Percentiles rank a stretch among this genome's conserved stretches.
Conservation (phyloP, 1,140 invertebrate genomes). For the Ganaspis sp. region DNA sequence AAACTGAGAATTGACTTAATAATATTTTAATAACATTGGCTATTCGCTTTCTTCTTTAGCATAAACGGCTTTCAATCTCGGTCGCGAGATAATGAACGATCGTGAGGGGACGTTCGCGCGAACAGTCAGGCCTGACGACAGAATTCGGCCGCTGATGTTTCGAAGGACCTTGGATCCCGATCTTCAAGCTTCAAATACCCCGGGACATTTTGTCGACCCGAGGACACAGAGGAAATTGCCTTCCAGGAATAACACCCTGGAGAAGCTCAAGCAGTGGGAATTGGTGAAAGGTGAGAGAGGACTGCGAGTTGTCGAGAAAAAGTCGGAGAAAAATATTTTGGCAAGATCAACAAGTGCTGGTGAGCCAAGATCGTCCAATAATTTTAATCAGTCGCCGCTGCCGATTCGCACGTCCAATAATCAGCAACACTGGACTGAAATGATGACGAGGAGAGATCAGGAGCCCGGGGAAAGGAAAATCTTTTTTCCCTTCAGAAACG, state of each 20-base stretch:
- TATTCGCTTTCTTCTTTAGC: constrained; percentile 30
- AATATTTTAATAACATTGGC: background rate
- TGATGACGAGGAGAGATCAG: constrained; percentile 4
- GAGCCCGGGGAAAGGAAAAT: constrained; percentile 5
- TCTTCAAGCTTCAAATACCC: constrained; percentile 20
- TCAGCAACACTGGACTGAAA: background rate
- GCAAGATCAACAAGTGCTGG: constrained; percentile 10
- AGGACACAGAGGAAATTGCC: constrained; percentile 38
- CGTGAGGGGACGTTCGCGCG: constrained; percentile 46
- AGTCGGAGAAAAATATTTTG: background rate
- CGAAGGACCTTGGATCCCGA: constrained; percentile 20
- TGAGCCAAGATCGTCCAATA: constrained; percentile 22
- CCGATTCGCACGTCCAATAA: background rate
- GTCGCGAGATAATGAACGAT: constrained; percentile 47
- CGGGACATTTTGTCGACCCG: constrained; percentile 21
- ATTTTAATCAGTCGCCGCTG: background rate
- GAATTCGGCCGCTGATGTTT: constrained; percentile 17
- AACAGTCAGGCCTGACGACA: constrained; percentile 31
- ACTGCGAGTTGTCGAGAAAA: constrained; percentile 59
- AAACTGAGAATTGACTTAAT: background rate
- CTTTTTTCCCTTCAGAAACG: background rate
- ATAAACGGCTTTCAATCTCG: constrained; percentile 25
- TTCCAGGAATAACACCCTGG: constrained; percentile 33
- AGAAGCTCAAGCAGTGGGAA: constrained; percentile 67
- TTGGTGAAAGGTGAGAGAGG: constrained; percentile 62